These are phyloP conservation scores for Hylia prasina DNA, from an alignment of 2,113 vertebrate genomes.

Conservation along the genomic window DNA sequence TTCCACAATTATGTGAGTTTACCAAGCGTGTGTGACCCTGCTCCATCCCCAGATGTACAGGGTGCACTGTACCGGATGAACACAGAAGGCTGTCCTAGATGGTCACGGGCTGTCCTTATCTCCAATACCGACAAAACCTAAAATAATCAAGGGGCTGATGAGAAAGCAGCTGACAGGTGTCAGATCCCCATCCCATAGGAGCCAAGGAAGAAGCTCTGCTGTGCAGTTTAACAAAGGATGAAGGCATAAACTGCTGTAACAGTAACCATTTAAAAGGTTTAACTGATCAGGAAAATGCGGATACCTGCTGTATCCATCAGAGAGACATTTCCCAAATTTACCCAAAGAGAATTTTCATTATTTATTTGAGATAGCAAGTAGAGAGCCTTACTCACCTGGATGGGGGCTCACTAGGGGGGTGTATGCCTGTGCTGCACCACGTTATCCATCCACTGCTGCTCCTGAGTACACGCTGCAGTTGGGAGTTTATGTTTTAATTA, in stretches of 20 bases:
- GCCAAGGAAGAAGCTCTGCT: neutral
- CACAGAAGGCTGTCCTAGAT: neutral
- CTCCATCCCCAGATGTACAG: neutral
- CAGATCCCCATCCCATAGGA: neutral
- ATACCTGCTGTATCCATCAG: neutral
- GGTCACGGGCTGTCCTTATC: neutral
- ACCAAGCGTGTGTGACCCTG: neutral
- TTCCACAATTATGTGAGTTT: neutral
- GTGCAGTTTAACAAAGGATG: neutral
- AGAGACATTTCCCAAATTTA: neutral
- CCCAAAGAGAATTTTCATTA: neutral
- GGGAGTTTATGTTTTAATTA: neutral
- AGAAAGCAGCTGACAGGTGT: constrained; percentile 9
- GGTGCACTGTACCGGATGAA: constrained; percentile 4
- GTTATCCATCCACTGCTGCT: neutral
- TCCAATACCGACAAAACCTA: neutral
- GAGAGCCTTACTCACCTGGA: neutral
- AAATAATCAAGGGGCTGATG: constrained; percentile 1
- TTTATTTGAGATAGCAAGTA: neutral
- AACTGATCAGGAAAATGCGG: neutral
- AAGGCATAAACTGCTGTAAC: neutral
- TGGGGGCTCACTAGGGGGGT: neutral
- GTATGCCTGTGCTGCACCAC: rapidly evolving
- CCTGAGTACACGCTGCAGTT: neutral
- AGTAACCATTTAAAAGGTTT: neutral